A percentile compares a stretch with the other conserved stretches of the same genome.
Evolutionary conservation across 1,140 invertebrate genomes (phyloP).

Genomic region (Orius laevigatus): DNA sequence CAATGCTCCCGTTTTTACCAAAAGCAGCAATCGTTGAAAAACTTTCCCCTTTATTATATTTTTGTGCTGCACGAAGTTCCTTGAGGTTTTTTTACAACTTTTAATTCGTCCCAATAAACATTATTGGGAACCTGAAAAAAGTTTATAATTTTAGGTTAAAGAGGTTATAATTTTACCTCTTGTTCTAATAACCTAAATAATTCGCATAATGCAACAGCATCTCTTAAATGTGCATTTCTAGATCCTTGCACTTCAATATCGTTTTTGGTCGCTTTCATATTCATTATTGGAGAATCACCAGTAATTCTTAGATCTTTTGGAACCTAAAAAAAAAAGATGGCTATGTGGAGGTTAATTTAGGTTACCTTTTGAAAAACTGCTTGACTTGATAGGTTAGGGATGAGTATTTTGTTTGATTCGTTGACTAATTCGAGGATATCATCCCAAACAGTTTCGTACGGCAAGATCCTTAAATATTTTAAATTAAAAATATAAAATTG

Average conservation of each 20-base stretch:
- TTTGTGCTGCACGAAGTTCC: constrained; percentile 17
- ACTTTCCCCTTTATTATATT: constrained; percentile 32
- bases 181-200: constrained; percentile 45
- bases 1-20: constrained; percentile 44
- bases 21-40: constrained; percentile 50
- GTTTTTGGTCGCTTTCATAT: constrained; percentile 33
- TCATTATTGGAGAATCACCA: constrained; percentile 16
- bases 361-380: constrained; percentile 19
- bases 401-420: constrained; percentile 22
- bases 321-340: constrained; percentile 17
- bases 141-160: no score
- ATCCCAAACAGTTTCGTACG: constrained; percentile 27
- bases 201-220: constrained; percentile 45
- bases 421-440: constrained; percentile 24
- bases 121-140: constrained; percentile 21
- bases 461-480: constrained; percentile 21
- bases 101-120: constrained; percentile 27
- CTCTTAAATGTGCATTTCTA: constrained; percentile 36
- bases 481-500: neutral
- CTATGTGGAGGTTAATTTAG: constrained; percentile 20
- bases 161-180: constrained; percentile 27
- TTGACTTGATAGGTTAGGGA: constrained; percentile 30
- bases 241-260: constrained; percentile 41
- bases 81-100: constrained; percentile 22
- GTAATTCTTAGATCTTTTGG: constrained; percentile 13